Percentiles rank a stretch among this genome's conserved stretches.
These are phyloP conservation scores for Melanerpes formicivorus DNA, from an alignment of 2,113 vertebrate genomes.

Conservation along the genomic window DNA sequence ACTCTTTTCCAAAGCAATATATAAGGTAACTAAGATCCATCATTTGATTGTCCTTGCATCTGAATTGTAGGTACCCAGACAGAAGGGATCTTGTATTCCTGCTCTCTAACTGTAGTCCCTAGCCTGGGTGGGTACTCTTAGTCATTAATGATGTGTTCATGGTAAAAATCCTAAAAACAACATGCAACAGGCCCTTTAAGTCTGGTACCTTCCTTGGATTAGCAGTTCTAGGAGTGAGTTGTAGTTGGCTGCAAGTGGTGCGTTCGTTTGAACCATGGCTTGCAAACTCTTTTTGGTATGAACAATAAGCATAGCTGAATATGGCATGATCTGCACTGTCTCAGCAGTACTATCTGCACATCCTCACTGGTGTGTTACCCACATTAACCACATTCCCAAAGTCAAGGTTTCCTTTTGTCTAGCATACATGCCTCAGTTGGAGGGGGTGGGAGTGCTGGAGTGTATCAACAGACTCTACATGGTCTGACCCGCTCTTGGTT, in stretches of 20 bases:
- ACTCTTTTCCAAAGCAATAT: neutral
- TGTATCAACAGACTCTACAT: neutral
- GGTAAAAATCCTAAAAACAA: neutral
- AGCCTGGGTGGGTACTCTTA: neutral
- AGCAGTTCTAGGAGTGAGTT: neutral
- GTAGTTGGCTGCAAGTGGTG: neutral
- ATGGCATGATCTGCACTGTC: neutral
- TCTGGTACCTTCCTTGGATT: neutral
- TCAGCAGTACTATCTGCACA: neutral
- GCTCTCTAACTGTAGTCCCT: neutral
- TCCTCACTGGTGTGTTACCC: neutral
- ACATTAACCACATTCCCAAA: neutral
- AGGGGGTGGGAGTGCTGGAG: neutral
- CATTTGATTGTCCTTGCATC: neutral
- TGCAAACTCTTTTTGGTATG: neutral
- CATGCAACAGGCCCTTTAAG: neutral
- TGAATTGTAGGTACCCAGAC: neutral
- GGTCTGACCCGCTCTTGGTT: neutral
- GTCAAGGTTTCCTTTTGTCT: neutral
- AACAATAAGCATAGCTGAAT: neutral
- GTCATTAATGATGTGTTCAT: neutral
- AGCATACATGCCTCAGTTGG: neutral
- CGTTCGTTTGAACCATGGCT: neutral
- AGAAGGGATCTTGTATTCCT: neutral
- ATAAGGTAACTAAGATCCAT: neutral